Conservation (phyloP, 2,797 vertebrate species). For the Anguilla megastoma region DNA sequence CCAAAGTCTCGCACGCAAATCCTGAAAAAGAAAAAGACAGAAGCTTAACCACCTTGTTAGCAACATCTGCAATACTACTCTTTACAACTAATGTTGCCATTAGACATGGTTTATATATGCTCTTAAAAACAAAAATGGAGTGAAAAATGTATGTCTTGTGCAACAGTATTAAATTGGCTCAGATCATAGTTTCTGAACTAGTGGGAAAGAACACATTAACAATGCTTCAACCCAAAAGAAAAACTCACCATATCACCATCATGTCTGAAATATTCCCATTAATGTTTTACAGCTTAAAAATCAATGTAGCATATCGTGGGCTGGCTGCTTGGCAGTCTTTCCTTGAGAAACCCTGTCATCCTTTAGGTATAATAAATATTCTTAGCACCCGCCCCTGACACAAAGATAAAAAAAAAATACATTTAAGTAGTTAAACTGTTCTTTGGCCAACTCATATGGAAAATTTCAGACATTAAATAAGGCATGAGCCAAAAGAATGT, state of each 20-base stretch:
- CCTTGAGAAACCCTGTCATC: constrained; percentile 9
- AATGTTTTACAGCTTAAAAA: neutral
- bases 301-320: neutral
- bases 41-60: constrained; percentile 9
- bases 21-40: constrained; percentile 6
- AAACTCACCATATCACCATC: constrained; percentile 11
- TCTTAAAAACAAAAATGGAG: neutral
- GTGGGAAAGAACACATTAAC: constrained; percentile 33
- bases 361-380: neutral
- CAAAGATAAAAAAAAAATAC: neutral
- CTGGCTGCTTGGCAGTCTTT: neutral
- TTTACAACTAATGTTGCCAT: constrained; percentile 11
- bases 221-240: constrained; percentile 14
- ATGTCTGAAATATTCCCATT: constrained; percentile 6
- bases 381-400: neutral
- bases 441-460: neutral
- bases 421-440: no score
- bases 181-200: constrained; percentile 43
- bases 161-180: constrained; percentile 44
- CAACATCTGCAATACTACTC: neutral
- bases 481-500: neutral
- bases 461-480: neutral
- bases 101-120: neutral
- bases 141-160: constrained; percentile 48
- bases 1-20: neutral